phyloP scores from a whole-genome alignment of 2,797 vertebrate species.

The Chloroceryle amazona region DNA sequence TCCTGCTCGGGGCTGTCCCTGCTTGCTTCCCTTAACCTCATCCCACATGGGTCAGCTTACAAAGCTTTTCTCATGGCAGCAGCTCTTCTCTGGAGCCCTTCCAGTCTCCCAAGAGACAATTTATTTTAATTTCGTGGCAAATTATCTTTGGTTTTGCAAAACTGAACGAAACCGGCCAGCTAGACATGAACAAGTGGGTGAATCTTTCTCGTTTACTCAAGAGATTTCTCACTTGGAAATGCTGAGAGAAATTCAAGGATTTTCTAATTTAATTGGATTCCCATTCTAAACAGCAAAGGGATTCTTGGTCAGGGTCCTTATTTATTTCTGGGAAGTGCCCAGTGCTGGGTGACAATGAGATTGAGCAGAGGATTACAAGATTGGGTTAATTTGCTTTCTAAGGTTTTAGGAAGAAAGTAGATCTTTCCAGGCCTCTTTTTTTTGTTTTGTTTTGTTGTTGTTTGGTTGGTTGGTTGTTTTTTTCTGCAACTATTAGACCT shows the following conservation, averaged over 20 bases:
- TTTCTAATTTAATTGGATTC: background rate
- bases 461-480: too few relatives aligned
- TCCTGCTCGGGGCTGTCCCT: background rate
- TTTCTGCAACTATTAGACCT: background rate
- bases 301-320: background rate
- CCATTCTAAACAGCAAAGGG: background rate
- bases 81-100: conserved; percentile 43
- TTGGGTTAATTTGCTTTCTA: background rate
- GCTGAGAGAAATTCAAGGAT: background rate
- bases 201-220: background rate
- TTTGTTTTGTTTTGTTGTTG: too few relatives aligned
- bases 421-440: background rate
- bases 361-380: background rate
- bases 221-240: background rate
- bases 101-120: background rate
- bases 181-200: rapidly evolving
- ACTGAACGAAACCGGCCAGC: background rate
- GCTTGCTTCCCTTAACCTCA: conserved; percentile 33
- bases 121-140: background rate
- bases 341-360: background rate
- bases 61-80: conserved; percentile 22
- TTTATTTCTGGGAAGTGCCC: background rate
- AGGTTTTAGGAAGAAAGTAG: background rate
- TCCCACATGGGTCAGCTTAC: conserved; percentile 1
- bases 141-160: background rate